phyloP scores from a whole-genome alignment of 2,797 vertebrate species.

The Carapus acus region DNA sequence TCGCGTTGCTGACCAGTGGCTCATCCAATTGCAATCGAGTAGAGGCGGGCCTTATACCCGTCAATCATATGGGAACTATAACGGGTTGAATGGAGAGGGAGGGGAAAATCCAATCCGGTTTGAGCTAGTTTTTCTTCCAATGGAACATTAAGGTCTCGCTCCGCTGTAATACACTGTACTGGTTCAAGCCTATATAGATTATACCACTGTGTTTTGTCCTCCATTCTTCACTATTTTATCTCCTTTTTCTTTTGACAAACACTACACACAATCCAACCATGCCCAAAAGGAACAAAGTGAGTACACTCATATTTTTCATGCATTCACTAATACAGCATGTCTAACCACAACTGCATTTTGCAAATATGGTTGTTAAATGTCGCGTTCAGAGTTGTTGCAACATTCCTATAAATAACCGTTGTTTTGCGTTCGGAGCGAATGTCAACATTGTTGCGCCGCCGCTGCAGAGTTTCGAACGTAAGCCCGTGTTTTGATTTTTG shows the following conservation, averaged over 20 bases:
- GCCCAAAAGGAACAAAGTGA: slow-evolving; percentile 79
- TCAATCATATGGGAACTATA: slow-evolving; percentile 62
- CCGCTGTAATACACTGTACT: slow-evolving; percentile 68
- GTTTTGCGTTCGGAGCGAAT: slow-evolving; percentile 6
- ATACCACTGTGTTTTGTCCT: slow-evolving; percentile 61
- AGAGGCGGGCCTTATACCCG: slow-evolving; percentile 51
- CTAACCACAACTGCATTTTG: slow-evolving; percentile 32
- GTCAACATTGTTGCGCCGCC: slow-evolving; percentile 25
- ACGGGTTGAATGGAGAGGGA: slow-evolving; percentile 73
- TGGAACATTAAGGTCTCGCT: slow-evolving; percentile 77
- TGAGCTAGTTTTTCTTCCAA: slow-evolving; percentile 84
- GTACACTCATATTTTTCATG: slow-evolving; percentile 60
- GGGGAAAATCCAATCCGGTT: slow-evolving; percentile 85
- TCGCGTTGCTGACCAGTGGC: slow-evolving; percentile 35
- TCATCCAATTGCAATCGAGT: slow-evolving; percentile 65
- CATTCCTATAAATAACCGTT: slow-evolving; percentile 21
- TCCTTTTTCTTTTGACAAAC: slow-evolving; percentile 35
- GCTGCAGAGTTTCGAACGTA: slow-evolving; percentile 30
- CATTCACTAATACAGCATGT: slow-evolving; percentile 45
- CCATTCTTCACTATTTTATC: slow-evolving; percentile 30
- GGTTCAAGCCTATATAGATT: slow-evolving; percentile 65
- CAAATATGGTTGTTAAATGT: slow-evolving; percentile 21
- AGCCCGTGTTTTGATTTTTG: slow-evolving; percentile 57
- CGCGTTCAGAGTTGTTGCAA: slow-evolving; percentile 24
- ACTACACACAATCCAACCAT: slow-evolving; percentile 69